Base-by-base conservation (phyloP, 2,797 vertebrate species). In the Australoheros facetus region DNA sequence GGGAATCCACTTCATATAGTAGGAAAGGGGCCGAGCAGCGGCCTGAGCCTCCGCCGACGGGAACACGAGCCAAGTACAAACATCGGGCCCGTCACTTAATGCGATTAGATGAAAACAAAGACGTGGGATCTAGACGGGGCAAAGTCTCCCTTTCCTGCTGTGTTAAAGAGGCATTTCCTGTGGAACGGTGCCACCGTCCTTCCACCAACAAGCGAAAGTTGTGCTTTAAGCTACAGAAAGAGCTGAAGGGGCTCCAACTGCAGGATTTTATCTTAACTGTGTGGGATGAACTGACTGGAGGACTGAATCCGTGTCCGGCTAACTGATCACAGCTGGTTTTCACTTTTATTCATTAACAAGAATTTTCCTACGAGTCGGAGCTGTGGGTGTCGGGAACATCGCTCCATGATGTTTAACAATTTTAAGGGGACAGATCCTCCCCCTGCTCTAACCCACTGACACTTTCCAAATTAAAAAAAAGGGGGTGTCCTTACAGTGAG, bases 151-250 rank as follows among this genome's bases (percentile, higher is more conserved):
- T 76, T 88, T 91, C 88, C 92, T 90, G 87, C 80, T 74, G 83
- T 30, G 85, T 82, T 89, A 89, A 90, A 87, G 89, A 91, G 91
- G 89, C 82, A 91, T 92, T 94, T 92, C 92, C 91, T 90, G 85
- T 82, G 89, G 83, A 91, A 82, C 8, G 21, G 60, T 80, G 82
- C 86, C 85, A 88, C 58, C 28, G 26, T 73, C 66, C 70, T 81
- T 21, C 34, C 45, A 59, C 17, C 30, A 86, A 79, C 76, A 51
- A 77, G 71, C 28, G 58, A 86, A 87, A 81, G 53, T 58, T 88
- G 71, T 60, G 73, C 79, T 69, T 75, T 56, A 34, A 71, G 62
- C 81, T 55, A 79, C 72, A 83, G 72, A 71, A 37, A 80, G 64
- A 80, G 51, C 74, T 45, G 16, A 53, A 13, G 56, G 55, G 23